Evolutionary conservation across 2,888 invertebrate genomes (phyloP).

Genomic region (Drosophila flavopinicola): DNA sequence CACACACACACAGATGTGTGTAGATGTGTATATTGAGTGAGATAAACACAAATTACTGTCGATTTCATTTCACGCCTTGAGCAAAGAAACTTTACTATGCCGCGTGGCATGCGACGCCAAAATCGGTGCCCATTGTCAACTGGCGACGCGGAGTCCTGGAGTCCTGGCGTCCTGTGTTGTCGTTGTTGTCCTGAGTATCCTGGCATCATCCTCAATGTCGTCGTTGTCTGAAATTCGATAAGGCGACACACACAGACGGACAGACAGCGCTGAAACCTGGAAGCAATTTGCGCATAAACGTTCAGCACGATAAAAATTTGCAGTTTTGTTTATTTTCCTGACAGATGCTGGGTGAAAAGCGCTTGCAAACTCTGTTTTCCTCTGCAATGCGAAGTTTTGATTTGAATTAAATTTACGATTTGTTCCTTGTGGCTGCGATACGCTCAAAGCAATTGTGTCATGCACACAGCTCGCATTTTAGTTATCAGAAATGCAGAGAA

Average conservation of each 20-base stretch:
- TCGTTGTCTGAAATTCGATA: slow-evolving; percentile 70
- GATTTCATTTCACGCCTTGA: slow-evolving; percentile 78
- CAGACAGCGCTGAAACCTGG: slow-evolving; percentile 67
- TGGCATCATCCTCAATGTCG: slow-evolving; percentile 38
- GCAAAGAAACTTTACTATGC: slow-evolving; percentile 69
- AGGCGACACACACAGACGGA: slow-evolving; percentile 54
- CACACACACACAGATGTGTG: slow-evolving; percentile 1
- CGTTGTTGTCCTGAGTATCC: slow-evolving; percentile 12
- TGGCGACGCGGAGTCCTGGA: slow-evolving; percentile 12
- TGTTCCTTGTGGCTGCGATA: slow-evolving; percentile 43
- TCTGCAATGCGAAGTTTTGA: slow-evolving; percentile 43
- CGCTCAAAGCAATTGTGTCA: slow-evolving; percentile 44
- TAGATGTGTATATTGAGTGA: slow-evolving; percentile 29
- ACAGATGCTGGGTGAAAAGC: slow-evolving; percentile 65
- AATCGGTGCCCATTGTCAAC: slow-evolving; percentile 61
- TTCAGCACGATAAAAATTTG: slow-evolving; percentile 78
- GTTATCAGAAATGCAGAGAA: background rate
- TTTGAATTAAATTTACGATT: slow-evolving; percentile 68
- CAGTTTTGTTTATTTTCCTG: slow-evolving; percentile 81
- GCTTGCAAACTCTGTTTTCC: slow-evolving; percentile 43
- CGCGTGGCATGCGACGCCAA: slow-evolving; percentile 39
- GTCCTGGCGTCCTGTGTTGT: slow-evolving; percentile 16
- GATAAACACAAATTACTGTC: slow-evolving; percentile 77
- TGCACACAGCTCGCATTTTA: slow-evolving; percentile 13
- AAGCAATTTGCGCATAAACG: slow-evolving; percentile 81